phyloP scores from a whole-genome alignment of 2,888 invertebrate species.

The Amitus sp. region DNA sequence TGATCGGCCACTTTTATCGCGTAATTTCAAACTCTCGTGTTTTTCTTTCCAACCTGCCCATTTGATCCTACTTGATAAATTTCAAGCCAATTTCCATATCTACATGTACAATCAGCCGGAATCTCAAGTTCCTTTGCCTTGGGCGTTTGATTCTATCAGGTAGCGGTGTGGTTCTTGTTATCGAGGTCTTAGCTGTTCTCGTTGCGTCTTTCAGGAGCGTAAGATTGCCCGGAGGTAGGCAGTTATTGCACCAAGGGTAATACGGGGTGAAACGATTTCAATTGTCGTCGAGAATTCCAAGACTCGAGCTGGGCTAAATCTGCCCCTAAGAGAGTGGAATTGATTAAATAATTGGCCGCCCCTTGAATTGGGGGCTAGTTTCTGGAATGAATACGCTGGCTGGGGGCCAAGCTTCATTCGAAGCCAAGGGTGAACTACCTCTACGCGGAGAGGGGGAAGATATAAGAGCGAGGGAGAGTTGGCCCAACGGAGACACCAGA shows the following conservation, averaged over 20 bases:
- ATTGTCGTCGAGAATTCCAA: constrained; percentile 55
- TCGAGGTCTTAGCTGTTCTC: background rate
- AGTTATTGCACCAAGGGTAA: constrained; percentile 18
- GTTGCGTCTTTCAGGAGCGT: background rate
- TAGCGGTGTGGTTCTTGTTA: constrained; percentile 2
- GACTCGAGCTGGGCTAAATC: constrained; percentile 42
- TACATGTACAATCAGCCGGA: constrained; percentile 1
- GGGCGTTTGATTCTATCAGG: constrained; percentile 6
- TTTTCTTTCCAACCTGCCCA: background rate
- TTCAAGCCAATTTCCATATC: constrained; percentile 4
- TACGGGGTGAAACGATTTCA: constrained; percentile 52
- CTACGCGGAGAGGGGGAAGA: constrained; percentile 48
- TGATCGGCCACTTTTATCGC: background rate
- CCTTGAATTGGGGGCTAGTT: constrained; percentile 64
- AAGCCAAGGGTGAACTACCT: constrained; percentile 43
- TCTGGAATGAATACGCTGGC: constrained; percentile 64
- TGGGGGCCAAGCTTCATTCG: constrained; percentile 39
- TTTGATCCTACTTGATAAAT: constrained; percentile 8
- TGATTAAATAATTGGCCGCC: constrained; percentile 67
- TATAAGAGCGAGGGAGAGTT: background rate
- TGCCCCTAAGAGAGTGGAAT: constrained; percentile 62
- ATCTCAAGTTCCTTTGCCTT: constrained; percentile 6
- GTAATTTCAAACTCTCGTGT: background rate
- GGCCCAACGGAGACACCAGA: constrained; percentile 47
- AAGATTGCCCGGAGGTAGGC: background rate